phyloP scores from a whole-genome alignment of 2,113 vertebrate species.

The Cisticola juncidis region DNA sequence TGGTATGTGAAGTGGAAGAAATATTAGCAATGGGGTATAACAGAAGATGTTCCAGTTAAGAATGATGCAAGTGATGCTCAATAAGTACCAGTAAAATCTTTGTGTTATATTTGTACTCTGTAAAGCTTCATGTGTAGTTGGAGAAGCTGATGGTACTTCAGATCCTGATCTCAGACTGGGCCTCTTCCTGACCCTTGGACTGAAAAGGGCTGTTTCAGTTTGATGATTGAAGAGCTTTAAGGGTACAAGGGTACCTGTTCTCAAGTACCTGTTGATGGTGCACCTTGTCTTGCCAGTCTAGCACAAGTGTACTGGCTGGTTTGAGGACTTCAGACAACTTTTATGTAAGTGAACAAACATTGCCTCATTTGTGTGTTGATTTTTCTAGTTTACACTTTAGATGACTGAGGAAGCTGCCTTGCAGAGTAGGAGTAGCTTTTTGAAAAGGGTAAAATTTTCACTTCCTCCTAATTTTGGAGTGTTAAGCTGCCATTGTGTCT shows the following conservation, averaged over 20 bases:
- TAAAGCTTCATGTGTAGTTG: fast-evolving
- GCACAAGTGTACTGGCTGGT: fast-evolving
- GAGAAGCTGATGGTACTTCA: not conserved
- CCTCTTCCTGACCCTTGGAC: not conserved
- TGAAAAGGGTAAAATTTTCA: not conserved
- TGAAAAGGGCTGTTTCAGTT: not conserved
- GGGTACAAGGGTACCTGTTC: not conserved
- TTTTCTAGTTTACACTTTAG: not conserved
- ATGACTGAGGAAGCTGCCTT: not conserved
- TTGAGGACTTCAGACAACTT: not conserved
- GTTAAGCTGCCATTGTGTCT: not conserved
- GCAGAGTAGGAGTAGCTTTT: not conserved
- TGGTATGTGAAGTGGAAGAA: not conserved
- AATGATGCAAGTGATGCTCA: not conserved
- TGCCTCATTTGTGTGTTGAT: not conserved
- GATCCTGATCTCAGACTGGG: not conserved
- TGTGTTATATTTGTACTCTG: not conserved
- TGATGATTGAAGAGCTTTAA: not conserved
- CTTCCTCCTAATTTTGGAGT: not conserved
- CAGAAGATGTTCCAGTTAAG: not conserved
- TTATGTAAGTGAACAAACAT: not conserved
- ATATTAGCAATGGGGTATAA: not conserved
- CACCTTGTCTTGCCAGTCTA: not conserved
- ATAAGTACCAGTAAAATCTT: not conserved
- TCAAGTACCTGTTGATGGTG: not conserved